Evolutionary conservation across 2,797 vertebrate genomes (phyloP).

Genomic region (Takifugu rubripes): DNA sequence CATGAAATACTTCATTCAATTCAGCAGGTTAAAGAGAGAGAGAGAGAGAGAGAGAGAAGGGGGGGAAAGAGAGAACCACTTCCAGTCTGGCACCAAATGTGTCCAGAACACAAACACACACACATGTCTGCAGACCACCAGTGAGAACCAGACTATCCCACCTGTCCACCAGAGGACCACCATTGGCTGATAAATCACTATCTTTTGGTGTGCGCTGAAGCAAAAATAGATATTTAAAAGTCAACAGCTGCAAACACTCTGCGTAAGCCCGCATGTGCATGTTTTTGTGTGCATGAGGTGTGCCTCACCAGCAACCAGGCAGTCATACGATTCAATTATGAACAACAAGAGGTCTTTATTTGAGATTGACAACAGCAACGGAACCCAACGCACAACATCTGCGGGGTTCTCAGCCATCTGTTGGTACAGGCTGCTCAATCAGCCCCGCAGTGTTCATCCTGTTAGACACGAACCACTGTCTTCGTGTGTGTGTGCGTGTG

Average conservation of each 20-base stretch:
- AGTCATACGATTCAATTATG: conserved; percentile 64
- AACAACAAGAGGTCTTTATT: conserved; percentile 67
- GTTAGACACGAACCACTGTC: conserved; percentile 49
- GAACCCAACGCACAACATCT: conserved; percentile 56
- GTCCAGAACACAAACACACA: conserved; percentile 27
- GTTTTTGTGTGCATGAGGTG: conserved; percentile 8
- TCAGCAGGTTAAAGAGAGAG: conserved; percentile 41
- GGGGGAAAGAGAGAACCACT: conserved; percentile 25
- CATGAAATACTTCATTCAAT: conserved; percentile 60
- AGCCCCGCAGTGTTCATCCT: conserved; percentile 38
- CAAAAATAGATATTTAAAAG: conserved; percentile 6
- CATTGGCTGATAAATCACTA: conserved; percentile 38
- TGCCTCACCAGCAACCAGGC: conserved; percentile 39
- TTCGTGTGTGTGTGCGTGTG: conserved; percentile 17
- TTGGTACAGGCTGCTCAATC: conserved; percentile 58
- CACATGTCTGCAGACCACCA: conserved; percentile 34
- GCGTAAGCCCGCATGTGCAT: conserved; percentile 1
- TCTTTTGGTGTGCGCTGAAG: conserved; percentile 14
- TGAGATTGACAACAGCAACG: conserved; percentile 57
- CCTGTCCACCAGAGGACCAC: conserved; percentile 50
- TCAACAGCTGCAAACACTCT: conserved; percentile 4
- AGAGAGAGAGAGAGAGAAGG: conserved; percentile 7
- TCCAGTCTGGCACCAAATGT: conserved; percentile 37
- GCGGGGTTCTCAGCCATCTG: conserved; percentile 66
- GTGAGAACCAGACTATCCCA: conserved; percentile 40